These are phyloP conservation scores for Artibeus lituratus DNA, from an alignment of 2,797 vertebrate genomes.

Conservation along the genomic window DNA sequence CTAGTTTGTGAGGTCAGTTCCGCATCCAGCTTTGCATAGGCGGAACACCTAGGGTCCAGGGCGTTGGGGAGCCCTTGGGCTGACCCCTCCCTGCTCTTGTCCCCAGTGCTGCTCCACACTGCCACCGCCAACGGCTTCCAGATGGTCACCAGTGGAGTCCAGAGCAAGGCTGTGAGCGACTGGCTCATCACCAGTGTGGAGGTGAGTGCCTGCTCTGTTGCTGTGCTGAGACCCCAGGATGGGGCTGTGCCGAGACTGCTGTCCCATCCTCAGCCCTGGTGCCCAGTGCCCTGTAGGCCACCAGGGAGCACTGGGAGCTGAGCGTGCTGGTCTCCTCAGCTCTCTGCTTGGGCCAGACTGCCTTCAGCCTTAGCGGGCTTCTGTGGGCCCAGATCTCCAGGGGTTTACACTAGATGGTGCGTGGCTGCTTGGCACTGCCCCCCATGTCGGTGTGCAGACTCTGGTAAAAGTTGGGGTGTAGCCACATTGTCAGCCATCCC, in stretches of 20 bases:
- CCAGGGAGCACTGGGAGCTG: not conserved
- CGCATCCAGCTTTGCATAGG: no score
- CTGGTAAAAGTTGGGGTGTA: not conserved
- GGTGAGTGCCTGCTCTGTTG: slow-evolving; percentile 83
- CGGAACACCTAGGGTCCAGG: rapidly evolving
- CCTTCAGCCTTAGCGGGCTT: not conserved
- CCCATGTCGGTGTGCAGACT: not conserved
- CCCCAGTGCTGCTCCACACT: slow-evolving; percentile 93
- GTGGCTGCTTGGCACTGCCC: not conserved
- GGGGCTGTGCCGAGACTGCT: not conserved
- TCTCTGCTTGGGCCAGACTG: not conserved
- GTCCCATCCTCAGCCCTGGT: not conserved
- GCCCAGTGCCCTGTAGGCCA: not conserved
- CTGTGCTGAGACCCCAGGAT: not conserved
- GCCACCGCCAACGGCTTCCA: slow-evolving; percentile 99
- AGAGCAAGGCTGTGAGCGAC: slow-evolving; percentile 97
- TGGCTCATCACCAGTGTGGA: slow-evolving; percentile 98
- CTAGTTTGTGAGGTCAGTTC: no score
- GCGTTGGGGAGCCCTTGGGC: not conserved
- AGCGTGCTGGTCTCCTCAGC: not conserved
- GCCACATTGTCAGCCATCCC: not conserved
- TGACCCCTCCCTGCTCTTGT: not conserved
- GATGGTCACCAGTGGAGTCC: slow-evolving; percentile 98
- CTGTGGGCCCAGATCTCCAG: not conserved
- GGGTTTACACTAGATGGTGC: not conserved